These are phyloP conservation scores for Palaemon carinicauda DNA, from an alignment of 1,140 invertebrate species.

Conservation along the genomic window DNA sequence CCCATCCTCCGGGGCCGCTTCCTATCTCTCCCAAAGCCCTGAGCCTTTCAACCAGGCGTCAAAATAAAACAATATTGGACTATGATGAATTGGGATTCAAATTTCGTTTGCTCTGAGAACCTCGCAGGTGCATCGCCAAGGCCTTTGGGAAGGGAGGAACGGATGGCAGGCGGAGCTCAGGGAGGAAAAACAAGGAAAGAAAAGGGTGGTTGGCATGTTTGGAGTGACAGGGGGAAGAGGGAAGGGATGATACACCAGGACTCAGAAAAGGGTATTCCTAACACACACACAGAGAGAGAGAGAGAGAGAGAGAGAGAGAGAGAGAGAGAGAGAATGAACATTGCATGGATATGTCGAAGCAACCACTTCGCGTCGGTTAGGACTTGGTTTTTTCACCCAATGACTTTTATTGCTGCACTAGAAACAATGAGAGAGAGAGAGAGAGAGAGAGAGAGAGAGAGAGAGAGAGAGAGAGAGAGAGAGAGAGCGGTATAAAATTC, in stretches of 20 bases:
- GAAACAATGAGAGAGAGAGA: no score
- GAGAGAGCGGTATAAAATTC: neutral
- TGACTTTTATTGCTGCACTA: no score
- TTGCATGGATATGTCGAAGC: no score
- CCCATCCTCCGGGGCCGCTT: neutral
- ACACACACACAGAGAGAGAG: neutral
- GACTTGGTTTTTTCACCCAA: no score
- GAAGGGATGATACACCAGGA: neutral
- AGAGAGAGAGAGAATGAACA: no score
- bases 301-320: no score
- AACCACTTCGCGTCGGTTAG: no score
- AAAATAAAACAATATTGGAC: neutral
- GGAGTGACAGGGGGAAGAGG: neutral
- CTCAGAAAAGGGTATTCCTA: neutral
- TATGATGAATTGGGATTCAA: neutral
- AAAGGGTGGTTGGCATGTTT: no score
- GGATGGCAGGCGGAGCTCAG: no score
- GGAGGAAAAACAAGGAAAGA: no score
- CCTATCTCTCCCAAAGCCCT: neutral
- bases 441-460: neutral
- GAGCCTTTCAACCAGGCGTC: neutral
- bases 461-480: neutral
- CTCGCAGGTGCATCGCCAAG: neutral
- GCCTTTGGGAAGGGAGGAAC: neutral
- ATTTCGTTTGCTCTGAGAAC: no score